These are phyloP conservation scores for Protomyctophum bolini DNA, from an alignment of 2,113 vertebrate genomes.

Conservation along the genomic window DNA sequence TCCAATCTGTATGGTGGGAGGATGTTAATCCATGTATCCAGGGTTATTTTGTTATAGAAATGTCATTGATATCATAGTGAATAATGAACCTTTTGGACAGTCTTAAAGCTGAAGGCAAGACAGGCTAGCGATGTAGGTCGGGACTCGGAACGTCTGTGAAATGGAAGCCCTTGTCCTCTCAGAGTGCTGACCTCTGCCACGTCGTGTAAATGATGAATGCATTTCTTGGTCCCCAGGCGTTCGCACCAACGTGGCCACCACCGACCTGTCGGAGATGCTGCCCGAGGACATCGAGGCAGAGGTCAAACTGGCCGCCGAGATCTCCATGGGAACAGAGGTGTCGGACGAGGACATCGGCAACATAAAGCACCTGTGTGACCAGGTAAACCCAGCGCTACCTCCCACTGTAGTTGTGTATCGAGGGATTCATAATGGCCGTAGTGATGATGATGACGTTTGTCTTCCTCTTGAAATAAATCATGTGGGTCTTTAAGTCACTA, in stretches of 20 bases:
- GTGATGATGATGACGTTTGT: slow-evolving; percentile 81
- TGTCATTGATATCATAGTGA: too few relatives aligned
- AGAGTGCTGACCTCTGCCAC: too few relatives aligned
- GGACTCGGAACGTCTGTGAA: too few relatives aligned
- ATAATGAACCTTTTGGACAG: too few relatives aligned
- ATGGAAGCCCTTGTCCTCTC: too few relatives aligned
- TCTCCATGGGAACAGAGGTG: slow-evolving; percentile 99
- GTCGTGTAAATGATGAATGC: slow-evolving; percentile 3
- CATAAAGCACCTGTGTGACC: slow-evolving; percentile 93
- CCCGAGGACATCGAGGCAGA: slow-evolving; percentile 93
- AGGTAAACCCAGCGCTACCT: slow-evolving; percentile 73
- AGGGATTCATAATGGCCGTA: slow-evolving; percentile 61
- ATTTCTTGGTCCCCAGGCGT: slow-evolving; percentile 76
- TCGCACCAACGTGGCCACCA: slow-evolving; percentile 88
- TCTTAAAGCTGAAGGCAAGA: too few relatives aligned
- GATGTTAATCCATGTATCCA: too few relatives aligned
- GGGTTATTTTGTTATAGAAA: too few relatives aligned
- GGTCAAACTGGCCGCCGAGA: slow-evolving; percentile 94
- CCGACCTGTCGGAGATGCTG: slow-evolving; percentile 89
- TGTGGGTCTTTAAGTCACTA: slow-evolving; percentile 91
- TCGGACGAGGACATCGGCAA: slow-evolving; percentile 96
- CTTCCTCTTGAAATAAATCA: slow-evolving; percentile 75
- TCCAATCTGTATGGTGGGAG: too few relatives aligned
- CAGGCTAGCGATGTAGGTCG: too few relatives aligned
- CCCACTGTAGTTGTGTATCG: not conserved